Conservation (phyloP, 64 coral and sea anemone genomes). For the Dendronephthya gigantea region DNA sequence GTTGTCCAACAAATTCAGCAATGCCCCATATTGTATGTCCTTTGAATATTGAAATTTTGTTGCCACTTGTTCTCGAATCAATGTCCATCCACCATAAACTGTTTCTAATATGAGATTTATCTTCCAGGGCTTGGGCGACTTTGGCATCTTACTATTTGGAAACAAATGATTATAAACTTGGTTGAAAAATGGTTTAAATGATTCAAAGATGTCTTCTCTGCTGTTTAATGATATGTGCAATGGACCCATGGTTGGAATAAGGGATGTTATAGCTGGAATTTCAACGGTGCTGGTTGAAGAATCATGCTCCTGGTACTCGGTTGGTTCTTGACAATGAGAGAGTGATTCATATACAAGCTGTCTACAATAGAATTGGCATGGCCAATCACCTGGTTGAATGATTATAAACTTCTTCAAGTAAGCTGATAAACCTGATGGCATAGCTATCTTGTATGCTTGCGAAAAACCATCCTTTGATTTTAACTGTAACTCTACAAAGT, state of each 20-base stretch:
- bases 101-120: background rate
- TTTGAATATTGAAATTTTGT: background rate
- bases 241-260: background rate
- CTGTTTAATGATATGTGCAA: background rate
- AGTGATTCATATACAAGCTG: no score
- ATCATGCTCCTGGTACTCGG: no score
- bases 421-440: no score
- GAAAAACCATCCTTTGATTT: background rate
- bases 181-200: background rate
- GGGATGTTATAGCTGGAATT: no score
- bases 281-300: no score
- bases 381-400: no score
- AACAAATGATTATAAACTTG: background rate
- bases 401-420: no score
- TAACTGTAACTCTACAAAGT: background rate
- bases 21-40: background rate
- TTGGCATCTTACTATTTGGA: background rate
- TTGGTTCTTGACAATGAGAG: no score
- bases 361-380: no score
- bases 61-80: background rate
- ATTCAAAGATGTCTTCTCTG: background rate
- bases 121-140: background rate
- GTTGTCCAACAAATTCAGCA: conserved; percentile 42
- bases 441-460: background rate
- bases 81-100: background rate